Evolutionary conservation across 2,797 vertebrate species (phyloP), one percentile per base, ranked within the genome.

Genomic region (Alouatta caraya): DNA sequence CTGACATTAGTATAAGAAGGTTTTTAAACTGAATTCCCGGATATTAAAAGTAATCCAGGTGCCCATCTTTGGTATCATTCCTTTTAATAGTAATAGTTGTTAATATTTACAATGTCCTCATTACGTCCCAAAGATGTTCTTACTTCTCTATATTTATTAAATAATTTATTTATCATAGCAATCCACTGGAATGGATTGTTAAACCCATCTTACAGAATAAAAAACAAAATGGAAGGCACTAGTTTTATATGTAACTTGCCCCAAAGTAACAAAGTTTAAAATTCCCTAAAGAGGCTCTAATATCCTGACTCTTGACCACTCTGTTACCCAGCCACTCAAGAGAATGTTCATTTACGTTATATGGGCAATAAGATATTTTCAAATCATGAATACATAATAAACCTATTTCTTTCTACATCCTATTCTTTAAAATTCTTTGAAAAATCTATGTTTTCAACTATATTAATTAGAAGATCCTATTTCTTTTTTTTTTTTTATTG

Each of bases 151-250:
- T 70, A 70, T 89, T 75, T 88, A 90, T 84, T 93, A 83, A 73
- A 82, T 64, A 94, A 89, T 91, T 73, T 95, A 44, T 72, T 90
- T 93, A 11, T 92, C 33, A 52, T 42, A 83, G 37, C 1, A 87
- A 87, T 8, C 1, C 50, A 75, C 24, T 88, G 10, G 33, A 75
- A 80, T 79, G 42, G 13, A 12, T 88, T 93, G 80, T 87, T 89
- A 79, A 90, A 82, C 50, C 55, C 59, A 94, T 91, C 91, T 97
- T 75, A 85, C 19, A 89, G 70, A 90, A 44, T 8, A 57, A 86
- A 73, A 70, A 92, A 70, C 33, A 72, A 39, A 50, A 8, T 11
- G 9, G 73, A 70, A 82, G 55, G 30, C 79, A 89, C 37, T 83
- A 85, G 88, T 28, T 86, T 91, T n/a, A 67, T 86, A 73, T 90